Evolutionary conservation across 2,797 vertebrate genomes (phyloP), one percentile per base, ranked within the genome.

Genomic region (Mallotus villosus): DNA sequence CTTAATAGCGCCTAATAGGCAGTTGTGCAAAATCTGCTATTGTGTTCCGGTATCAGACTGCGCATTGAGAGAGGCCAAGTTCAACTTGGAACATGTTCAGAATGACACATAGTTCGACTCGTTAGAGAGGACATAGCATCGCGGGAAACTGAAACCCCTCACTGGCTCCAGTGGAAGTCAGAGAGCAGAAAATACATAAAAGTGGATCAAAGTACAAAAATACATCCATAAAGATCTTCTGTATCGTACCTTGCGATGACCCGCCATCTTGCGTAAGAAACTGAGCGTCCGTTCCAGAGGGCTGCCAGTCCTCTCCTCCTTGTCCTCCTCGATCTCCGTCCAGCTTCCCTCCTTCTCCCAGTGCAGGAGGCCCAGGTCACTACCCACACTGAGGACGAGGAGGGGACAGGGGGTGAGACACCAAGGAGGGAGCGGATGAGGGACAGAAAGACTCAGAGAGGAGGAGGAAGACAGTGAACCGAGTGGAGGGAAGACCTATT

Each of bases 211-310:
- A 25, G 21, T 27, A 4, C n/a, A 3, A 6, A 29, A 29, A 29
- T 0, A 29, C 2, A 7, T 34, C 32, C 5, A 60, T 24, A 60
- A 25, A 24, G 16, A 16, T 22, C 1, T 17, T 51, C 9, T 12
- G 5, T 53, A 1, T 4, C 57, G 58, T 77, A 88, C 85, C 84
- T 86, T 87, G 70, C 46, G 68, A 17, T 65, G 77, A 12, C 76
- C 69, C 1, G 82, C 72, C 77, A 87, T 81, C 71, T 84, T 87
- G 66, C 67, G 78, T 46, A 88, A 68, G 77, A 86, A 87, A 69
- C 81, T 84, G 60, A 88, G 51, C 1, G 85, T 84, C 69, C 84
- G 75, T 5, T 64, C 77, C 8, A 88, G 68, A 37, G 78, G 71
- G 60, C 74, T 80, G 63, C 69, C 74, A 34, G 32, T 46, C 19